Evolutionary conservation across 2,888 invertebrate species (phyloP).

Genomic region (Dione vanillae): DNA sequence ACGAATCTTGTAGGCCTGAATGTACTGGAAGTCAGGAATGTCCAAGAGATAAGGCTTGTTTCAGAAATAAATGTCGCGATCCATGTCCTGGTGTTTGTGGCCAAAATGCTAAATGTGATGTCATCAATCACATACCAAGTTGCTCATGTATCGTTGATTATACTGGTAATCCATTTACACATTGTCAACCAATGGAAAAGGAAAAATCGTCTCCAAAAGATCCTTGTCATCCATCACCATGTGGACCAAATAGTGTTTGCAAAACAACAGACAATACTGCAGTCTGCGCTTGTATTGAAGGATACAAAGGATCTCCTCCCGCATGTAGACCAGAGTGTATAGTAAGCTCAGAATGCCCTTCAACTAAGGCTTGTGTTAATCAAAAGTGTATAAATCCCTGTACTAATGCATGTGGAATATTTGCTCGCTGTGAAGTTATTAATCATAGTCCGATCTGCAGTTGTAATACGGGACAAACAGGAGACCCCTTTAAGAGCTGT

Average conservation of each 20-base stretch:
- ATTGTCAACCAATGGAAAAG: conserved; percentile 71
- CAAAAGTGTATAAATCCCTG: conserved; percentile 93
- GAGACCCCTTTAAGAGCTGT: conserved; percentile 92
- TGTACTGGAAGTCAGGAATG: conserved; percentile 90
- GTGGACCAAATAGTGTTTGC: conserved; percentile 92
- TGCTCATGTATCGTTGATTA: conserved; percentile 87
- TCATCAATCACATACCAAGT: conserved; percentile 90
- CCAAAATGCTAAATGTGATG: conserved; percentile 88
- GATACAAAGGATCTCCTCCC: conserved; percentile 92
- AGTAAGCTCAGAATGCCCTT: conserved; percentile 92
- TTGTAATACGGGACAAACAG: conserved; percentile 89
- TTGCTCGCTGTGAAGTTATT: conserved; percentile 91
- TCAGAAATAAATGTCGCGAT: conserved; percentile 89
- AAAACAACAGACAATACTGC: conserved; percentile 90
- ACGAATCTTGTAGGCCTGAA: conserved; percentile 88
- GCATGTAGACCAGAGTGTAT: conserved; percentile 93
- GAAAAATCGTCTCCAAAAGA: conserved; percentile 74
- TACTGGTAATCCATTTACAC: conserved; percentile 89
- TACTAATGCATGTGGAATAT: conserved; percentile 90
- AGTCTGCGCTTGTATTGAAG: conserved; percentile 90
- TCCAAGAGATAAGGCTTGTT: conserved; percentile 87
- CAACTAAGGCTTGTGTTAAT: conserved; percentile 91
- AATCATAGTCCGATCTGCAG: conserved; percentile 95
- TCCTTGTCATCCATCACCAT: conserved; percentile 91
- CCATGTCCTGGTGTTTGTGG: conserved; percentile 91